Evolutionary conservation across 64 coral and sea anemone species (phyloP).

Genomic region (Montipora capricornis): DNA sequence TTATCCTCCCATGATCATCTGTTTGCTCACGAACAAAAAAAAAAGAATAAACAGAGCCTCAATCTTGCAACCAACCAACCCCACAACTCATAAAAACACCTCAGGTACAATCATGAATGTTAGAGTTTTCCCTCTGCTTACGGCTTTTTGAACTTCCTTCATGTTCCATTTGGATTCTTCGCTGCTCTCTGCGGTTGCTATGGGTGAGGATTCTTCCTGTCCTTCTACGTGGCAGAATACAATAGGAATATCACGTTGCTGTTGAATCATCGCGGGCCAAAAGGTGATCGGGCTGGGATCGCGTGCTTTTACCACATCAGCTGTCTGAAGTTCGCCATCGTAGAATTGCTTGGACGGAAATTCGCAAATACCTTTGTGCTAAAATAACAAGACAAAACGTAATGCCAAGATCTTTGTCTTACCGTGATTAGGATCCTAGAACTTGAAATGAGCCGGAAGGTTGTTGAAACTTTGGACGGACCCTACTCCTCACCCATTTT

Average conservation of each 20-base stretch:
- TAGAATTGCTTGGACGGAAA: conserved; percentile 84
- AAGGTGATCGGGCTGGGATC: conserved; percentile 54
- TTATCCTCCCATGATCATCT: neutral
- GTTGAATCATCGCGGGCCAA: conserved; percentile 65
- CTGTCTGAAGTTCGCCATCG: conserved; percentile 51
- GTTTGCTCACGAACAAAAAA: neutral
- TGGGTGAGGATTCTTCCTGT: conserved; percentile 69
- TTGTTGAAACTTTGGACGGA: neutral
- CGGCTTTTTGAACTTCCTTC: conserved; percentile 77
- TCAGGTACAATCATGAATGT: neutral
- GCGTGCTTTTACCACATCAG: conserved; percentile 48
- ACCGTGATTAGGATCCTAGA: neutral
- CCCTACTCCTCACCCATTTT: no score
- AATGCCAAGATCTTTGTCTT: neutral
- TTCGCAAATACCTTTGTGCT: conserved; percentile 83
- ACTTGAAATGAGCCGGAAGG: neutral
- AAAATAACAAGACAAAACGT: neutral
- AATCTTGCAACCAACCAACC: neutral
- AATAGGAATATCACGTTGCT: conserved; percentile 21
- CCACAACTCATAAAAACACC: no score
- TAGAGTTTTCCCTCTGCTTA: conserved; percentile 7
- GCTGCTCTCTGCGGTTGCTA: conserved; percentile 72
- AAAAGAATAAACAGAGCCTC: no score
- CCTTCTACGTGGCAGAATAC: conserved; percentile 91
- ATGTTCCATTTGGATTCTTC: conserved; percentile 83